Base-by-base conservation (phyloP, 1,140 invertebrate genomes). In the Trissolcus basalis region DNA sequence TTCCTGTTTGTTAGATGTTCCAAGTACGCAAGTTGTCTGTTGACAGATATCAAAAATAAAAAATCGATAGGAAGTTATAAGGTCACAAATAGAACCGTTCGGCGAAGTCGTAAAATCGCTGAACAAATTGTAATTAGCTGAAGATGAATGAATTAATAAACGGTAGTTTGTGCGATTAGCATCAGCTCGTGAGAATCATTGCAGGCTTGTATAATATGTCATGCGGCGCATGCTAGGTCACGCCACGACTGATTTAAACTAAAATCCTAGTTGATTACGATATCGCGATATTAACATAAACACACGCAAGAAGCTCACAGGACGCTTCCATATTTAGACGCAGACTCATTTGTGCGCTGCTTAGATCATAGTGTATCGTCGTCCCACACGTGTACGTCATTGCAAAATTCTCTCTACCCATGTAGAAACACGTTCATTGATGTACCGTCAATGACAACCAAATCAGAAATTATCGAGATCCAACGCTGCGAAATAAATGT, bases 351-450 rank as follows among this genome's bases (percentile, higher is more conserved):
- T 39, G 36, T 39, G 9, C 36, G 9, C 36, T 27, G 71, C 44
- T 75, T 75, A 68, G 71, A 75, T 75, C 71, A 75, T 75, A 39
- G 19, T 27, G 19, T 27, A 27, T 19, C 43, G 15, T 50, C 70
- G 70, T 65, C 69, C 69, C 60, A 72, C 69, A 50, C 61, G 9
- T n/a, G 36, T 27, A n/a, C 36, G 36, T 13, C 15, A 73, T 67
- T 73, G 61, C 54, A 65, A 61, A 74, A 74, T 13, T 45, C 33
- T 9, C 36, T 39, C 19, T 27, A 27, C 19, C 19, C 19, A 27
- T 27, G 19, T 27, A 27, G 2, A 27, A 27, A 27, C 19, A 27
- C 19, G 50, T 48, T 60, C 54, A 56, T 65, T 45, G 61, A 65
- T 48, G 48, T 49, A 43, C 27, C 60, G 41, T 58, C 16, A n/a